Base-by-base conservation (phyloP, 2,888 invertebrate genomes). In the Melanophora roralis region DNA sequence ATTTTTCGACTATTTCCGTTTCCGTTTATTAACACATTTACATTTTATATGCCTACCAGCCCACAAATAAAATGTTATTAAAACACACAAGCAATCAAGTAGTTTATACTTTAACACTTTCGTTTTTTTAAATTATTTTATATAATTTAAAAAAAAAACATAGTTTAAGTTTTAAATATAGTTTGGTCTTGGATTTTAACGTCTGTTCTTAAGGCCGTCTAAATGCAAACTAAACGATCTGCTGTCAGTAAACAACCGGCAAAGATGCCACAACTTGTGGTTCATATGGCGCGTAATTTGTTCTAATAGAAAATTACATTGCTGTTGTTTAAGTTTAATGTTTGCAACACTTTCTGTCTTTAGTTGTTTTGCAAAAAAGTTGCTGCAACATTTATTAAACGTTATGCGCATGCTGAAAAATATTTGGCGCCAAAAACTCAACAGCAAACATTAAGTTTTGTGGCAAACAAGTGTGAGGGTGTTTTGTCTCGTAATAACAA, bases 241-340 rank as follows among this genome's bases (percentile, higher is more conserved):
- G 19, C 45, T 67, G 27, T 8, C 43, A 32, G 9, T 14, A 27
- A 43, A 53, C 47, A 75, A 65, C 60, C 71, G 60, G 21, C 36
- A 53, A 64, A 64, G 38, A 57, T 68, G 76, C 62, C 69, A 71
- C 79, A 59, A 76, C 72, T 76, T 76, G 72, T 80, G 76, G 76
- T 68, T 73, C 45, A 55, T 73, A 49, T 62, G 80, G 62, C 76
- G 76, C 68, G 51, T 71, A 73, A 27, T 57, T 49, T 23, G 62
- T 68, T 80, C 76, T 80, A 80, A 80, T 64, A 23, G 5, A 23
- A 57, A 55, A 27, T 36, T 11, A 14, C 27, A 16, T 62, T 72
- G 19, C 43, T 43, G 64, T 49, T 47, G 27, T 38, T 6, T 55
- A 27, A 27, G 36, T 2, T 38, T n/a, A 40, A 36, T 8, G 19